Percentiles rank a stretch among this genome's conserved stretches.
These are phyloP conservation scores for Magallana nippona DNA, from an alignment of 2,888 invertebrate genomes.

Conservation along the genomic window DNA sequence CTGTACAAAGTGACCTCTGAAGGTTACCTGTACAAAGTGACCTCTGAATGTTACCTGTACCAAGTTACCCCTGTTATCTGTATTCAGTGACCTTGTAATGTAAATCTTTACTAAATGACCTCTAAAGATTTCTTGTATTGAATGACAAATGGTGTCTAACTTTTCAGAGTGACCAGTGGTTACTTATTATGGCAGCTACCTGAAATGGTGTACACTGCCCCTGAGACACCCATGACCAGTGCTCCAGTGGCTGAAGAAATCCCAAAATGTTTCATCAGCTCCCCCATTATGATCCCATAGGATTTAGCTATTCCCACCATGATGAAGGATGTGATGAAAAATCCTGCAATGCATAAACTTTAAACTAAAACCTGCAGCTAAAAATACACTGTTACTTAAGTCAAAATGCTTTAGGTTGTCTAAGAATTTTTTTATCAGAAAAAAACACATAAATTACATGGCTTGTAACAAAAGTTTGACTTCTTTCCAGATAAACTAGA, in stretches of 20 bases:
- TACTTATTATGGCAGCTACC: conserved; percentile 54
- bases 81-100: too few relatives aligned
- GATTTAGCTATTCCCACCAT: conserved; percentile 74
- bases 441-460: too few relatives aligned
- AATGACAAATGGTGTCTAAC: too few relatives aligned
- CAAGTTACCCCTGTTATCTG: too few relatives aligned
- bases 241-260: conserved; percentile 66
- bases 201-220: conserved; percentile 66
- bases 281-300: conserved; percentile 63
- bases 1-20: too few relatives aligned
- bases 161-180: neutral
- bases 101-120: too few relatives aligned
- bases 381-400: neutral
- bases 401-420: neutral
- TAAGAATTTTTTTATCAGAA: too few relatives aligned
- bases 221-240: conserved; percentile 64
- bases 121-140: too few relatives aligned
- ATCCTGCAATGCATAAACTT: conserved; percentile 60
- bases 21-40: too few relatives aligned
- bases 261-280: conserved; percentile 62
- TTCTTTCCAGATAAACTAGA: neutral
- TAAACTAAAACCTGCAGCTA: neutral
- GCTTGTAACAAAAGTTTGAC: too few relatives aligned
- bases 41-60: too few relatives aligned
- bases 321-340: conserved; percentile 68